Conservation (phyloP, 2,888 invertebrate genomes). For the Erebia aethiops region DNA sequence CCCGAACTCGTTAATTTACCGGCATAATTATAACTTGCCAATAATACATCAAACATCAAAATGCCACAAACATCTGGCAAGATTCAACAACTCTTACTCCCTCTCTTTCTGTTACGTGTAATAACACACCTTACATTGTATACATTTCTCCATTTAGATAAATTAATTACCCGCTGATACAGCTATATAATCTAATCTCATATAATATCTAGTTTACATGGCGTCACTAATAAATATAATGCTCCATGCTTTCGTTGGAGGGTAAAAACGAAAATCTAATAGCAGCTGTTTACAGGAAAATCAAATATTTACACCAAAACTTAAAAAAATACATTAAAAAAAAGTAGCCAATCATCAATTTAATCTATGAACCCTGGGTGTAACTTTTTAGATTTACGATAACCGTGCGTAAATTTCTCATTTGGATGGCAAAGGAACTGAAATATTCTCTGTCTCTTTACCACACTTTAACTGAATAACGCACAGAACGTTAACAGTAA, state of each 20-base stretch:
- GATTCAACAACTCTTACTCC: constrained; percentile 69
- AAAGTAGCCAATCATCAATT: not conserved
- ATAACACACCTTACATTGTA: constrained; percentile 70
- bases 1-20: constrained; percentile 15
- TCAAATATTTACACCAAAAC: constrained; percentile 1
- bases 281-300: not conserved
- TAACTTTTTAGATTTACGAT: no score
- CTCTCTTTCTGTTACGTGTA: constrained; percentile 53
- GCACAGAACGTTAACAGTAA: no score
- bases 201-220: constrained; percentile 59
- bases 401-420: no score
- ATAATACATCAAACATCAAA: constrained; percentile 73
- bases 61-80: constrained; percentile 72
- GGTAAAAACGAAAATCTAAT: constrained; percentile 45
- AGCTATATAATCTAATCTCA: constrained; percentile 77
- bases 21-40: constrained; percentile 59
- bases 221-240: constrained; percentile 33
- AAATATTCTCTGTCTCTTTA: no score
- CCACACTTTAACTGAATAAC: no score
- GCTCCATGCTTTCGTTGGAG: constrained; percentile 54
- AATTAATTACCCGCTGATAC: constrained; percentile 71
- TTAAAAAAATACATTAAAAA: not conserved
- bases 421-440: no score
- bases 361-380: not conserved
- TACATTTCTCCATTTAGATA: constrained; percentile 69